These are phyloP conservation scores for Lepeophtheirus nordmannii DNA, from an alignment of 2,888 invertebrate species.

Conservation along the genomic window DNA sequence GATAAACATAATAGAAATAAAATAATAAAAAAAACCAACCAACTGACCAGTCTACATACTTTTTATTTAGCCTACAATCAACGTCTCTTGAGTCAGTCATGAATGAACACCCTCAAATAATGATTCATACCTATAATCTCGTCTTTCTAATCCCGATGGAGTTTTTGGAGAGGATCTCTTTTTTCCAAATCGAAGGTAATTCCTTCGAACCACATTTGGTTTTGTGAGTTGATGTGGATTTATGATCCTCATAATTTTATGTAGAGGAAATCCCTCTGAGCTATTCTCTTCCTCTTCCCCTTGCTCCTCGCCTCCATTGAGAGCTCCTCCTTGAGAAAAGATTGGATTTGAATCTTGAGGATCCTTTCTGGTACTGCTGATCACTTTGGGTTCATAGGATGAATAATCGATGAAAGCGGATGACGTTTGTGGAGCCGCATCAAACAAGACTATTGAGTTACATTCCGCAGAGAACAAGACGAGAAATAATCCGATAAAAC, in stretches of 20 bases:
- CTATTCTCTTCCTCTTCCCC: not conserved
- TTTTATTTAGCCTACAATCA: no score
- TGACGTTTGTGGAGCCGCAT: not conserved
- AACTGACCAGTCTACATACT: no score
- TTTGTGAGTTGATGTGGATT: not conserved
- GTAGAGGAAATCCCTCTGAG: not conserved
- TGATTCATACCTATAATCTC: not conserved
- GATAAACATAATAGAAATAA: no score
- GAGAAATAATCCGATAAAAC: not conserved
- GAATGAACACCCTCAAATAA: no score
- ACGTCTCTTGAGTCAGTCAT: no score
- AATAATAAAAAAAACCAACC: no score
- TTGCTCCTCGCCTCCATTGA: not conserved
- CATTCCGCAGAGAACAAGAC: not conserved
- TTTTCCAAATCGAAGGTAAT: conserved; percentile 1
- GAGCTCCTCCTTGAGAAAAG: not conserved
- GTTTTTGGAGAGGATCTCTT: not conserved
- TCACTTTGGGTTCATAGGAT: conserved; percentile 4
- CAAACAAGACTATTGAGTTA: not conserved
- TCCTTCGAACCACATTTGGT: not conserved
- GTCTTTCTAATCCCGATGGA: not conserved
- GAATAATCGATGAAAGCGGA: conserved; percentile 4
- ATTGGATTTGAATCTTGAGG: no score
- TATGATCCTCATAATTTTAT: not conserved
- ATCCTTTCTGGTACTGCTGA: not conserved